Conservation (phyloP, 2,797 vertebrate genomes). For the Cossypha heuglini region DNA sequence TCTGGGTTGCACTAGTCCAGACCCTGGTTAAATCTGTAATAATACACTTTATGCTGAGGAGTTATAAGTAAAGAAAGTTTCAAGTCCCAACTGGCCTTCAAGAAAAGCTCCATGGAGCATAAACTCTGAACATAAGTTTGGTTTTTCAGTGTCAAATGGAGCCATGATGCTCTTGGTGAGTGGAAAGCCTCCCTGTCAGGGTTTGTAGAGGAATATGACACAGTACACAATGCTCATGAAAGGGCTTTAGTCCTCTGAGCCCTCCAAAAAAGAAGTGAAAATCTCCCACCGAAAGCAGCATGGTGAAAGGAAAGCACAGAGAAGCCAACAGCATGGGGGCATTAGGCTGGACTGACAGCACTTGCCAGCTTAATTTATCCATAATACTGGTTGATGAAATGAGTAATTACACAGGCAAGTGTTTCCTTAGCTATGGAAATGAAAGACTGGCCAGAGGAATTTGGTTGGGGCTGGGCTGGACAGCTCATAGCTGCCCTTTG, state of each 20-base stretch:
- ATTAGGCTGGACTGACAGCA: conserved; percentile 54
- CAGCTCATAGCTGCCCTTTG: neutral
- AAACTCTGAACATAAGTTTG: neutral
- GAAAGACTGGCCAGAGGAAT: neutral
- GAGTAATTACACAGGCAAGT: neutral
- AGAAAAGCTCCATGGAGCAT: neutral
- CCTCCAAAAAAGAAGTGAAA: neutral
- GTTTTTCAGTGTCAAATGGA: neutral
- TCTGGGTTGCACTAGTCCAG: neutral
- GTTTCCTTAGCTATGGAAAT: neutral
- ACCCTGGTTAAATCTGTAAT: neutral
- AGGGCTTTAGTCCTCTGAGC: neutral
- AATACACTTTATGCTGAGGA: neutral
- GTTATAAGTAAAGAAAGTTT: neutral
- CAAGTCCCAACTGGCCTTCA: neutral
- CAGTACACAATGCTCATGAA: neutral
- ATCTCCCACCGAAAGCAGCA: conserved; percentile 34
- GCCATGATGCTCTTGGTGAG: accelerated
- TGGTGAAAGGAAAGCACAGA: conserved; percentile 40
- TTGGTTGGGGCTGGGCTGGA: neutral
- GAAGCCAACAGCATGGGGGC: conserved; percentile 21
- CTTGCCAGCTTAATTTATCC: conserved; percentile 36
- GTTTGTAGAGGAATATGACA: neutral
- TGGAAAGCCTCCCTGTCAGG: neutral
- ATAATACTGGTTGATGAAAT: conserved; percentile 36